Evolutionary conservation across 2,888 invertebrate species (phyloP), one percentile per base, ranked within the genome.

Genomic region (Cheilosia impressa): DNA sequence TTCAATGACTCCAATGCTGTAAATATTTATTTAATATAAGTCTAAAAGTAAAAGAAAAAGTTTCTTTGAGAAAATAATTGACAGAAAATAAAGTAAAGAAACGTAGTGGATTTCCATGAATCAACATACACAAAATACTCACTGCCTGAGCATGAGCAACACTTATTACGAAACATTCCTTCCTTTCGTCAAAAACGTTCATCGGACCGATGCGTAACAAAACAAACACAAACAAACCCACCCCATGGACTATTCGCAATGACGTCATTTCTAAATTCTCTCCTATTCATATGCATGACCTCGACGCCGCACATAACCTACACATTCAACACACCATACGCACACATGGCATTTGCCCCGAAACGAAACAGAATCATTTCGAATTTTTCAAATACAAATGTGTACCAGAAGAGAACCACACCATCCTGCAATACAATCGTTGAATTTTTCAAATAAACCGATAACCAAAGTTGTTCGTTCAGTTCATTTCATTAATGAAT

Each of bases 401-500:
- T 78, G 81, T 43, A 69, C 38, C 27, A 69, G 73, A 87, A 47
- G 63, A 78, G 73, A 31, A 65, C 17, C 2, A 63, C 87, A 6
- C 22, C 24, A 55, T 0, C 0, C 5, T 27, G 2, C 43, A 17
- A 13, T 3, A 15, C 6, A n/a, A 62, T 82, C 87, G 82, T 87
- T 78, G n/a, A 82, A 27, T 73, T 66, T 72, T 76, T 84, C 63
- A 85, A 85, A 85, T 77, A 71, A 85, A 72, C 76, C 75, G 75
- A 80, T 55, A 71, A 50, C 66, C 60, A 62, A 55, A 63, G 1
- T 38, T 17, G 2, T 81, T 85, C 85, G 85, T 77, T 52, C 50
- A 85, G 71, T 85, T 81, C 85, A 85, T 58, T 77, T 66, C 76
- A 85, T 81, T 85, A 77, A 77, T 81, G 72, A 81, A 85, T 60